Percentiles rank a stretch among this genome's conserved stretches.
Evolutionary conservation across 2,797 vertebrate species (phyloP).

Genomic region (Lycodopsis pacificus): DNA sequence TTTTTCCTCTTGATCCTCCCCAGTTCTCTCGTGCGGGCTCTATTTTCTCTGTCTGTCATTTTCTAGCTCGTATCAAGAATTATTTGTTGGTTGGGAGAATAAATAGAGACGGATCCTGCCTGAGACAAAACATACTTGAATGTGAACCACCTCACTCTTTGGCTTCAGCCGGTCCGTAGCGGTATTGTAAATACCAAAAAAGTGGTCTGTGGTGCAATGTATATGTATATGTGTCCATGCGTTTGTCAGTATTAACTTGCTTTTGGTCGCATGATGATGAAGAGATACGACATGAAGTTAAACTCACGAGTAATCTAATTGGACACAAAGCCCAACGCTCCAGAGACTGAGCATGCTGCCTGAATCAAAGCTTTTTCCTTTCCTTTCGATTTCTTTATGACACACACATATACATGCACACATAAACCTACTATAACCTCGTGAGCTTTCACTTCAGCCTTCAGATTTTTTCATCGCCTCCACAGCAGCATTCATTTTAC

Average conservation of each 20-base stretch:
- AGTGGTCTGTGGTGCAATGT: not conserved
- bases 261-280: not conserved
- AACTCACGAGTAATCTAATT: slow-evolving; percentile 23
- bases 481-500: slow-evolving; percentile 25
- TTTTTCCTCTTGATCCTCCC: not conserved
- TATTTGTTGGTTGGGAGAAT: not conserved
- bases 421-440: not conserved
- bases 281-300: not conserved
- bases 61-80: not conserved
- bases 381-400: not conserved
- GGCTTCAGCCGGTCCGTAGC: not conserved
- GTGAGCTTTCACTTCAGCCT: slow-evolving; percentile 14
- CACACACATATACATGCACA: not conserved
- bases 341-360: not conserved
- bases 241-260: not conserved
- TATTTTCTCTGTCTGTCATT: not conserved
- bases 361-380: slow-evolving; percentile 11
- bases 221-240: not conserved
- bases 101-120: not conserved
- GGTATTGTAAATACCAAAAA: not conserved
- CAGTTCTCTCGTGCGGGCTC: no score
- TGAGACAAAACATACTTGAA: not conserved
- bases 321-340: not conserved
- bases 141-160: not conserved
- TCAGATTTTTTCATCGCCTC: slow-evolving; percentile 20